A percentile compares a stretch with the other conserved stretches of the same genome.
phyloP scores from a whole-genome alignment of 2,797 vertebrate species.

The Gastrophryne carolinensis region DNA sequence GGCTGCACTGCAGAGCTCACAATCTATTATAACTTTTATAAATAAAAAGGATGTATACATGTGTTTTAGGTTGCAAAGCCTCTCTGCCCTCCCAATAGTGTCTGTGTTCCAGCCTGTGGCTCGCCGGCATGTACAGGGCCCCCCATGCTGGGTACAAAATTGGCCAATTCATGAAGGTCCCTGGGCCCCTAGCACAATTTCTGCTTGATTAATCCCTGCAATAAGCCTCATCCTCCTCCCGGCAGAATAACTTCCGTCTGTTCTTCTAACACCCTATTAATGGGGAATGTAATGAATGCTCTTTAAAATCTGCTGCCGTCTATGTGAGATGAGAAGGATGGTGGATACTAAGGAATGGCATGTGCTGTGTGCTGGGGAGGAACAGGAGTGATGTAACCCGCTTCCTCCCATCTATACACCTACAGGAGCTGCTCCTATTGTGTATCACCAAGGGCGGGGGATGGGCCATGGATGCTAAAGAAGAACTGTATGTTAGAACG shows the following conservation, averaged over 20 bases:
- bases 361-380: not conserved
- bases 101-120: constrained; percentile 8
- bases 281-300: not conserved
- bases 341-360: not conserved
- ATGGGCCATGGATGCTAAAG: not conserved
- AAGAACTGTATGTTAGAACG: too few relatives aligned
- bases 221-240: not conserved
- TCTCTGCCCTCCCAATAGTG: not conserved
- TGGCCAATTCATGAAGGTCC: constrained; percentile 1
- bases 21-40: not conserved
- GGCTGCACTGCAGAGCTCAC: constrained; percentile 7
- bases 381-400: not conserved
- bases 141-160: not conserved
- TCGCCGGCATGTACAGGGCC: not conserved
- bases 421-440: not conserved
- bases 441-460: not conserved
- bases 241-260: not conserved
- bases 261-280: not conserved
- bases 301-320: not conserved
- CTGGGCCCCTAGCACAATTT: not conserved
- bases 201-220: constrained; percentile 1
- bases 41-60: not conserved
- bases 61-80: too few relatives aligned
- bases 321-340: not conserved
- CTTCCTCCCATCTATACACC: not conserved